A percentile compares a stretch with the other conserved stretches of the same genome.
phyloP scores from a whole-genome alignment of 2,888 invertebrate genomes.

The Seira musarum region DNA sequence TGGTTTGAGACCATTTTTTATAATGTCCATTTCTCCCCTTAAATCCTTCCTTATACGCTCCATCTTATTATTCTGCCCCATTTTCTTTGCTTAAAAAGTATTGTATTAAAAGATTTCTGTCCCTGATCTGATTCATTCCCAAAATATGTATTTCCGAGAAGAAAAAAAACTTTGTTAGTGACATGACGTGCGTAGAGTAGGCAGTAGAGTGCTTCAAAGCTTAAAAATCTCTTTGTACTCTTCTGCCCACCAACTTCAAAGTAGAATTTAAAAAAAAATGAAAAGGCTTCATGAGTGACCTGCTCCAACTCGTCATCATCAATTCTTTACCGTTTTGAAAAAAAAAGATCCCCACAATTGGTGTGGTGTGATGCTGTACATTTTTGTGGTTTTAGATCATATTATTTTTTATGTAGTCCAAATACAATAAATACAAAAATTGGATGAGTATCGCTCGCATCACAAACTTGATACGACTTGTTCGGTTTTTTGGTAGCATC shows the following conservation, averaged over 20 bases:
- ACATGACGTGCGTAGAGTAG: too few species aligned
- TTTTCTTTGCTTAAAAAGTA: conserved; percentile 39
- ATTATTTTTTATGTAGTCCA: too few species aligned
- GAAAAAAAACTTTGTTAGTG: too few species aligned
- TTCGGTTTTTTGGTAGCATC: conserved; percentile 24
- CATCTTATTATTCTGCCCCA: conserved; percentile 40
- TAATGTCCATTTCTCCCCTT: conserved; percentile 65
- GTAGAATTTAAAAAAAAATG: conserved; percentile 13
- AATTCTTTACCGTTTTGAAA: conserved; percentile 42
- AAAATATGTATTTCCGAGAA: background rate
- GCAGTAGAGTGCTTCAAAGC: too few species aligned
- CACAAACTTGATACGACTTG: conserved; percentile 16
- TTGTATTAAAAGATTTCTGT: too few species aligned
- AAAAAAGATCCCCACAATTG: background rate
- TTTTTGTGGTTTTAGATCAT: conserved; percentile 32
- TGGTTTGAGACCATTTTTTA: conserved; percentile 68
- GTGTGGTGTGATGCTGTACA: conserved; percentile 5
- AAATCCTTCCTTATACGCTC: conserved; percentile 54
- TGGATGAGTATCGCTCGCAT: background rate
- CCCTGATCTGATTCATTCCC: too few species aligned
- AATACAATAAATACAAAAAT: too few species aligned
- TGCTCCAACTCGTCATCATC: conserved; percentile 27
- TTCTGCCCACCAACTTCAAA: conserved; percentile 28
- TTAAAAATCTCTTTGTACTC: too few species aligned
- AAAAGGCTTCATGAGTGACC: conserved; percentile 42